Conservation (phyloP, 2,113 vertebrate species). For the Psammodynastes pulverulentus region DNA sequence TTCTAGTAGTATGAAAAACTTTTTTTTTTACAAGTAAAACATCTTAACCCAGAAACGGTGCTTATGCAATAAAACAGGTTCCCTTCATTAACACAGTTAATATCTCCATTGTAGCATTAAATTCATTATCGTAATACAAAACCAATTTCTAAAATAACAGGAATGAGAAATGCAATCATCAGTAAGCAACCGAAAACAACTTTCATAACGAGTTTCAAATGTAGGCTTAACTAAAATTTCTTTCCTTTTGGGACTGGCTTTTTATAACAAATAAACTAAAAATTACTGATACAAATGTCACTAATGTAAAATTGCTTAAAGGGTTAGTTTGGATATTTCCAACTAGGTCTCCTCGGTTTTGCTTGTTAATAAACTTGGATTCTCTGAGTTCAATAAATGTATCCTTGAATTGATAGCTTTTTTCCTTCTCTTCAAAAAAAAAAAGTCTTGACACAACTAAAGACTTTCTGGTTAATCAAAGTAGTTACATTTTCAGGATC, state of each 20-base stretch:
- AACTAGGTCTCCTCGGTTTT: background rate
- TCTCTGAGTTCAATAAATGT: background rate
- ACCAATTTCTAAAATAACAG: background rate
- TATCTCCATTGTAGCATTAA: background rate
- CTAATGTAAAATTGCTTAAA: background rate
- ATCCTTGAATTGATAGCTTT: background rate
- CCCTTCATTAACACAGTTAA: background rate
- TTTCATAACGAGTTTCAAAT: background rate
- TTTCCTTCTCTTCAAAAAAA: background rate
- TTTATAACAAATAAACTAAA: background rate
- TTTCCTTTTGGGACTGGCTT: background rate
- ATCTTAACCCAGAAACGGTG: background rate
- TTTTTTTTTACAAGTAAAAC: background rate
- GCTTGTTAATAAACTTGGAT: background rate
- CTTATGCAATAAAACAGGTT: background rate
- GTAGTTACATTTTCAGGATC: background rate
- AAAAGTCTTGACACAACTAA: background rate
- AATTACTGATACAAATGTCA: background rate
- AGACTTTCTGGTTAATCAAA: background rate
- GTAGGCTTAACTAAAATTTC: background rate
- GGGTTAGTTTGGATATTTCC: background rate
- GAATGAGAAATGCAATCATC: background rate
- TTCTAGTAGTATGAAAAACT: background rate
- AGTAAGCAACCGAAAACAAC: background rate
- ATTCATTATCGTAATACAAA: background rate